Conservation (phyloP, 2,113 vertebrate genomes). For the Hippopotamus amphibius region DNA sequence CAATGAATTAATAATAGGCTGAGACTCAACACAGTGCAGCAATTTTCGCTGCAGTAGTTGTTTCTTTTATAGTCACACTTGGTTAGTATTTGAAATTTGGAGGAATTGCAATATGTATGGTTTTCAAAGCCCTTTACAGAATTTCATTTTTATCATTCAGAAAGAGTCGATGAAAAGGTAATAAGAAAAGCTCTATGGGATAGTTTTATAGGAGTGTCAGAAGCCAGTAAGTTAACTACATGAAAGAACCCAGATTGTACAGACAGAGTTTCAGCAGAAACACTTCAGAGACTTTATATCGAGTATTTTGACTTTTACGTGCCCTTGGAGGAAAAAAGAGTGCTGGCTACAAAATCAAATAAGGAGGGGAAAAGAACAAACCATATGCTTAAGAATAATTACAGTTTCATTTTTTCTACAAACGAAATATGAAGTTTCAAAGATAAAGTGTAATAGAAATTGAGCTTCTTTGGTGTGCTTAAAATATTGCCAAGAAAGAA, state of each 20-base stretch:
- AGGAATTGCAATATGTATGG: conserved; percentile 65
- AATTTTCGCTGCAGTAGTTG: conserved; percentile 61
- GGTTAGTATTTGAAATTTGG: conserved; percentile 80
- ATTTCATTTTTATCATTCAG: conserved; percentile 74
- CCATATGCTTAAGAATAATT: conserved; percentile 72
- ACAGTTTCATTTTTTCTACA: conserved; percentile 62
- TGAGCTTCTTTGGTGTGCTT: conserved; percentile 37
- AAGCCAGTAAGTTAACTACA: conserved; percentile 75
- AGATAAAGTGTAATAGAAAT: conserved; percentile 61
- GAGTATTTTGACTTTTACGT: conserved; percentile 68
- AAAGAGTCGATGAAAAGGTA: conserved; percentile 75
- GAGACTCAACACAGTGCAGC: conserved; percentile 33
- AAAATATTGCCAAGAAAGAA: conserved; percentile 67
- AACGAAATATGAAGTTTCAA: conserved; percentile 69
- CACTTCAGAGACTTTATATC: conserved; percentile 70
- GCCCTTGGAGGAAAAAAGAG: conserved; percentile 70
- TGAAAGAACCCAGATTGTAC: conserved; percentile 70
- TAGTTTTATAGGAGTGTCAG: conserved; percentile 72
- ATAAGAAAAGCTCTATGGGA: conserved; percentile 74
- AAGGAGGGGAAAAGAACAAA: conserved; percentile 43
- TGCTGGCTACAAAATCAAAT: conserved; percentile 61
- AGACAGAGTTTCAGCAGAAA: conserved; percentile 52
- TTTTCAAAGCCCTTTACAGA: conserved; percentile 77
- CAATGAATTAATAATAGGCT: conserved; percentile 74
- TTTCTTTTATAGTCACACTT: conserved; percentile 70